These are phyloP conservation scores for Diachrysia chrysitis DNA, from an alignment of 2,888 invertebrate genomes.

Conservation along the genomic window DNA sequence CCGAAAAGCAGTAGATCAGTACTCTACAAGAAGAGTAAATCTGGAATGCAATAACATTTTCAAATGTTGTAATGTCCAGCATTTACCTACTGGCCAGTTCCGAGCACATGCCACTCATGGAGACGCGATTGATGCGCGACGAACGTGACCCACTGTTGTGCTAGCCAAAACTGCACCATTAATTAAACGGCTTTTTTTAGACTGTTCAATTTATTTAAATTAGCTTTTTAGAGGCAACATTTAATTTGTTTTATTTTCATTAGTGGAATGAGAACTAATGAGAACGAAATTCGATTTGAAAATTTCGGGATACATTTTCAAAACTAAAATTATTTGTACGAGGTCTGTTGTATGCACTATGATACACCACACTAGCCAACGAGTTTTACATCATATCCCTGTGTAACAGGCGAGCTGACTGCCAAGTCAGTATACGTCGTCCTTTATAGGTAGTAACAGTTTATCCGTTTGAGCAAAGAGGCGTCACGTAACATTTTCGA, in stretches of 20 bases:
- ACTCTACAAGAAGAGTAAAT: neutral
- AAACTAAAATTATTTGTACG: neutral
- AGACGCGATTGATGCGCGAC: constrained; percentile 55
- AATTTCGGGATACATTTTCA: too few species aligned
- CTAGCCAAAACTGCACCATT: constrained; percentile 19
- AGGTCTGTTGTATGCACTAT: neutral
- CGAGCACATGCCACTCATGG: constrained; percentile 50
- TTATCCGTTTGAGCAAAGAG: neutral
- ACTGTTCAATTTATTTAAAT: constrained; percentile 28
- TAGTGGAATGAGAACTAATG: too few species aligned
- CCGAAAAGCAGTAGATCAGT: neutral
- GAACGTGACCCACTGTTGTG: constrained; percentile 40
- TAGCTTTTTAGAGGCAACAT: constrained; percentile 12
- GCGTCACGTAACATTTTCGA: neutral
- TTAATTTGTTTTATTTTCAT: too few species aligned
- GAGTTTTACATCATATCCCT: neutral
- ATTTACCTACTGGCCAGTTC: neutral
- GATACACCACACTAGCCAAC: neutral
- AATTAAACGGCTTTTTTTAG: constrained; percentile 18
- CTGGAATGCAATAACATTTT: neutral
- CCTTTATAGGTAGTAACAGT: constrained; percentile 1
- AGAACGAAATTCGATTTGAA: too few species aligned
- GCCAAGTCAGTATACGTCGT: neutral
- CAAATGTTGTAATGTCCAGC: neutral
- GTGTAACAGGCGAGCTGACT: neutral